Evolutionary conservation across 2,888 invertebrate species (phyloP).

Genomic region (Diaprepes abbreviatus): DNA sequence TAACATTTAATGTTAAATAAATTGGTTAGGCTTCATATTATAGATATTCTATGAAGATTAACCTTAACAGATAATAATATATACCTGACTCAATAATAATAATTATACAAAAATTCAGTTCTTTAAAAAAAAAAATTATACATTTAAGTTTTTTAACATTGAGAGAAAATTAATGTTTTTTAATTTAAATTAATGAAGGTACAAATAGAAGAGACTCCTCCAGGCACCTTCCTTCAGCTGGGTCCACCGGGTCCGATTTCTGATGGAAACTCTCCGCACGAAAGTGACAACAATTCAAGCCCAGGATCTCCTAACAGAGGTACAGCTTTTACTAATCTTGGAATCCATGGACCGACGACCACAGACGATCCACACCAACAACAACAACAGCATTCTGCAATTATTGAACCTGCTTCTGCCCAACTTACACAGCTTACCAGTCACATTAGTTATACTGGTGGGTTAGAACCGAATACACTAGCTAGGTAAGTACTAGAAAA

Average conservation of each 20-base stretch:
- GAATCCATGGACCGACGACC: conserved; percentile 23
- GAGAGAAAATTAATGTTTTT: no score
- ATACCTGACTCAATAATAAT: no score
- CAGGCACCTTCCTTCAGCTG: conserved; percentile 62
- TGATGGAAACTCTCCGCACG: conserved; percentile 62
- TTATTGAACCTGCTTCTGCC: conserved; percentile 47
- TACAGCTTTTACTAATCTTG: conserved; percentile 57
- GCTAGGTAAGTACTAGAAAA: conserved; percentile 39
- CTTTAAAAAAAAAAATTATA: no score
- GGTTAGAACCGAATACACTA: conserved; percentile 44
- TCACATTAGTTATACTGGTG: conserved; percentile 64
- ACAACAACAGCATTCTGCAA: conserved; percentile 3
- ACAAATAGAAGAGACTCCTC: conserved; percentile 60
- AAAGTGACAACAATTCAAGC: conserved; percentile 56
- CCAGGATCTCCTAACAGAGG: conserved; percentile 47
- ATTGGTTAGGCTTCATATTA: no score
- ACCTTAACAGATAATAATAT: no score
- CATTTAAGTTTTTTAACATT: no score
- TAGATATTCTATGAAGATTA: no score
- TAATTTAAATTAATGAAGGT: no score
- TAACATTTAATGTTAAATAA: no score
- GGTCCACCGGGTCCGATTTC: conserved; percentile 58
- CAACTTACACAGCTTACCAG: conserved; percentile 65
- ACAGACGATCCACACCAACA: conserved; percentile 1
- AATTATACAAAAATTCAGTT: no score